Percentiles rank a stretch among this genome's conserved stretches.
These are phyloP conservation scores for Papilio machaon DNA, from an alignment of 1,140 invertebrate species.

Conservation along the genomic window DNA sequence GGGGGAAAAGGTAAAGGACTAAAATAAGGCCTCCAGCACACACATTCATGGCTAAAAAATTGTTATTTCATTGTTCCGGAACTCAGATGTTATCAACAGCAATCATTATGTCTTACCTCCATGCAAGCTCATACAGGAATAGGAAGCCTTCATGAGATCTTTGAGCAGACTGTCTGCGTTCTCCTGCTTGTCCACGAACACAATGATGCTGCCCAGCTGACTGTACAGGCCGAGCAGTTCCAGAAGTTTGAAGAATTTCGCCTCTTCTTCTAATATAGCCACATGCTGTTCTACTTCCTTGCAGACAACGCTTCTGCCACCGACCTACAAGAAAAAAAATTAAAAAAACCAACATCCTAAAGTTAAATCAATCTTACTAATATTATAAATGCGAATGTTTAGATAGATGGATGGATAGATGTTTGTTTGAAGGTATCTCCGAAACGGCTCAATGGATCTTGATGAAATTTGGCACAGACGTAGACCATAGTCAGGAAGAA, in stretches of 20 bases:
- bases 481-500: too few species aligned
- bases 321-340: constrained; percentile 84
- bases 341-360: neutral
- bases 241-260: constrained; percentile 98
- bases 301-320: constrained; percentile 98
- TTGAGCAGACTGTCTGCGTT: constrained; percentile 97
- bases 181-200: constrained; percentile 99
- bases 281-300: constrained; percentile 99
- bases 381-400: too few species aligned
- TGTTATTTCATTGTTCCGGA: too few species aligned
- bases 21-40: too few species aligned
- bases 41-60: neutral
- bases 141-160: constrained; percentile 98
- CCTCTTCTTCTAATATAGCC: constrained; percentile 96
- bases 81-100: too few species aligned
- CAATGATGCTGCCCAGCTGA: constrained; percentile 95
- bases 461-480: too few species aligned
- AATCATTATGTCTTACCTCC: constrained; percentile 86
- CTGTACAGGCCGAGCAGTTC: constrained; percentile 98
- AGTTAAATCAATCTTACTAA: neutral
- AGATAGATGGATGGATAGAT: too few species aligned
- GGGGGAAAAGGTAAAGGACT: too few species aligned
- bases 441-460: too few species aligned
- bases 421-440: too few species aligned
- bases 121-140: constrained; percentile 97